Evolutionary conservation across 2,797 vertebrate species (phyloP), one percentile per base, ranked within the genome.

Genomic region (Salmo trutta): DNA sequence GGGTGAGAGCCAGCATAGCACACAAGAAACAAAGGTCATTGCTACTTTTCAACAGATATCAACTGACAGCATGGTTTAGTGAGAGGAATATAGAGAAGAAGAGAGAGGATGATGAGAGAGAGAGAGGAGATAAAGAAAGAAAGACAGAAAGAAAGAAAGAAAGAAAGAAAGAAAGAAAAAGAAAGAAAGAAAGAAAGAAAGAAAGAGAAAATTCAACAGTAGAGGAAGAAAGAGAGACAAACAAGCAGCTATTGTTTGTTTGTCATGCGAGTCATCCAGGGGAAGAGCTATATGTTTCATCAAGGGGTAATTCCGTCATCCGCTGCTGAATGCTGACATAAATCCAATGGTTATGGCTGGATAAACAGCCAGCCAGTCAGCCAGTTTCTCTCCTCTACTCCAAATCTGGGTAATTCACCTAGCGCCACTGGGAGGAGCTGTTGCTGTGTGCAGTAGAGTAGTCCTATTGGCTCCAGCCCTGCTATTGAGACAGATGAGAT

Each of bases 401-500:
- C 19, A n/a, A 53, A 36, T 36, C 16, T 19, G 67, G 67, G 31
- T 47, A 47, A 72, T 79, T 27, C n/a, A 62, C 36, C 29, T 74
- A 33, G 7, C 0, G 74, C 89, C 94, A 94, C 92, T 90, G 93
- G 93, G 92, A 92, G 93, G 93, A 89, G 93, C 88, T 92, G 89
- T 93, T 93, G 92, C 89, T 85, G 89, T 94, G 86, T 81, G 81
- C 80, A 90, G 81, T 80, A 90, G 84, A 36, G 83, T 75, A 75
- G 54, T 47, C 77, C 67, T 62, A n/a, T 79, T 19, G 77, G 86
- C 10, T 77, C 72, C 31, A 77, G 86, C 78, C 88, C 76, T 79
- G 64, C 83, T 86, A 90, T 86, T 89, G 87, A 93, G 91, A 92
- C 90, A 90, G 89, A 94, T 94, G 92, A 93, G 92, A 93, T 92